Conservation (phyloP, 1,140 invertebrate genomes). For the Drosophila elegans region DNA sequence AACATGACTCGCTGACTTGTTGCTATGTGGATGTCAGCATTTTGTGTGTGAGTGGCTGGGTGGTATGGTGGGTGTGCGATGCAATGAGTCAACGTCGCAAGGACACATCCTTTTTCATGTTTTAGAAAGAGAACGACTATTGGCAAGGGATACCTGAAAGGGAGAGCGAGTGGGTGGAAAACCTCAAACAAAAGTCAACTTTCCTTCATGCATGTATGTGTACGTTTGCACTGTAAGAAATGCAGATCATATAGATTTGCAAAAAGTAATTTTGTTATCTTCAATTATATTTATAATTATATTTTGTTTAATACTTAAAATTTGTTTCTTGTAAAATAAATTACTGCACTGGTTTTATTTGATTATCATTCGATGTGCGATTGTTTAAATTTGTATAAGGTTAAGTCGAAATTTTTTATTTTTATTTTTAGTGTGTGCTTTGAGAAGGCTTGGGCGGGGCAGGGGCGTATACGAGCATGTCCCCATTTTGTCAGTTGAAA, state of each 20-base stretch:
- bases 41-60: constrained; percentile 5
- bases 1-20: constrained; percentile 51
- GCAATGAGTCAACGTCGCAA: constrained; percentile 66
- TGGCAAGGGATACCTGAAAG: constrained; percentile 9
- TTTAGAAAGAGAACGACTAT: constrained; percentile 7
- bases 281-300: no score
- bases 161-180: constrained; percentile 1
- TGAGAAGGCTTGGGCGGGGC: constrained; percentile 6
- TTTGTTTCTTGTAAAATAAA: no score
- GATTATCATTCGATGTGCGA: no score
- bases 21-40: constrained; percentile 24
- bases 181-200: constrained; percentile 56
- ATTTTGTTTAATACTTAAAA: no score
- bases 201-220: constrained; percentile 6
- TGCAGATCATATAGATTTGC: no score
- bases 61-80: constrained; percentile 11
- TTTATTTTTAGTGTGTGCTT: constrained; percentile 1
- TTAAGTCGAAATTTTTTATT: not conserved
- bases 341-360: no score
- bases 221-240: constrained; percentile 1
- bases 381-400: no score
- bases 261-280: no score
- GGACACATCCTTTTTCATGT: constrained; percentile 71
- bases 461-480: constrained; percentile 21
- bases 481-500: constrained; percentile 74